A percentile compares a stretch with the other conserved stretches of the same genome.
phyloP scores from a whole-genome alignment of 2,888 invertebrate species.

The Marronus borbonicus region DNA sequence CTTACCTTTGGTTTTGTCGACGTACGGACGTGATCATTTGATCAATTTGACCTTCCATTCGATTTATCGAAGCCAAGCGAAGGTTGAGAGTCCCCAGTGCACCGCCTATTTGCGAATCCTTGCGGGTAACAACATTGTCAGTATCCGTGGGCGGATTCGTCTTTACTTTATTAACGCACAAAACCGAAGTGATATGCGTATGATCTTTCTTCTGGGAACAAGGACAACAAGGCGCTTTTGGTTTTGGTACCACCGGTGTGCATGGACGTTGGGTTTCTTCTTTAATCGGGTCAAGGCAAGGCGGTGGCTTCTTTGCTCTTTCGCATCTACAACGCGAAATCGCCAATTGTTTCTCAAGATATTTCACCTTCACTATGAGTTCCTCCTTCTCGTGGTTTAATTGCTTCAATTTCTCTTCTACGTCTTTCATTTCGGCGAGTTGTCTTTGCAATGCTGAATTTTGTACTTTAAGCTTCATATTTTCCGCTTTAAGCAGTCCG shows the following conservation, averaged over 20 bases:
- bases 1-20: constrained; percentile 47
- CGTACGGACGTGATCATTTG: constrained; percentile 38
- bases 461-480: constrained; percentile 36
- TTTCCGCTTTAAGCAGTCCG: constrained; percentile 28
- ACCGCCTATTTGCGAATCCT: neutral
- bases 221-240: neutral
- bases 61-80: constrained; percentile 38
- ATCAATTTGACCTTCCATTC: constrained; percentile 47
- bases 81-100: constrained; percentile 28
- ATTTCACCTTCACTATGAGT: constrained; percentile 5
- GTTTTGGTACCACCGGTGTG: too few relatives aligned
- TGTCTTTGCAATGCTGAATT: constrained; percentile 16
- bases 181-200: constrained; percentile 22
- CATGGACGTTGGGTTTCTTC: neutral
- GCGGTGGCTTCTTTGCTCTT: neutral
- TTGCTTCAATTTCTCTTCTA: constrained; percentile 5
- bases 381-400: constrained; percentile 7
- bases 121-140: neutral
- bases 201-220: constrained; percentile 19
- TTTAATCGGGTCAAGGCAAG: neutral
- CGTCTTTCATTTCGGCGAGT: constrained; percentile 1
- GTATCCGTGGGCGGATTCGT: neutral
- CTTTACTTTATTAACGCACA: constrained; percentile 25
- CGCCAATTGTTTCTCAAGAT: constrained; percentile 28
- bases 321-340: neutral